Base-by-base conservation (phyloP, 2,797 vertebrate genomes). In the Sebastes itinus region DNA sequence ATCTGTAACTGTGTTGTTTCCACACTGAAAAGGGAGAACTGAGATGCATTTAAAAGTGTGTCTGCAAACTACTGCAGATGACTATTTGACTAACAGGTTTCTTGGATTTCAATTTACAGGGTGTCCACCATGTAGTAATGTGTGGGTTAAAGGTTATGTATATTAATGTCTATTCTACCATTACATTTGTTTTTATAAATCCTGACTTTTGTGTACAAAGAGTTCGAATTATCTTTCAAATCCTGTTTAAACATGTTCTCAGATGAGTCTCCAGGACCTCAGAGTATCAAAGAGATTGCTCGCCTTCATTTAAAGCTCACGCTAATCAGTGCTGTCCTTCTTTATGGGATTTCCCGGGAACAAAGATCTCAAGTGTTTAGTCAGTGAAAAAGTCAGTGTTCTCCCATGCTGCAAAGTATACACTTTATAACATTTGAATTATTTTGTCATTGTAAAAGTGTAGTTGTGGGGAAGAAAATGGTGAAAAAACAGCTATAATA, bases 301-400 rank as follows among this genome's bases (percentile, higher is more conserved):
- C 2, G 4, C 28, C 27, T 76, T 80, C 12, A 64, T 72, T 78
- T 70, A 22, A 54, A 76, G 32, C 38, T 80, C 32, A 75, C 2
- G 6, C 18, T 80, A 58, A 84, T 82, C 60, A 66, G 18, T 58
- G 63, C 2, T 49, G 33, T 80, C 11, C 54, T 33, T 73, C 25
- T 74, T 81, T 65, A 52, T 38, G 46, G 59, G 75, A 70, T 80
- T 77, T 71, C 14, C n/a, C 10, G 42, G 11, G 58, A 80, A 84
- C 72, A 86, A 84, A 49, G 46, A 20, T 20, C 46, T 49, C 46
- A 77, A 74, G 28, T 79, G 81, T 89, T 77, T 20, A 35, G 32
- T 23, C 30, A 42, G 22, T 27, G 33, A 27, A 46, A 69, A n/a
- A 22, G 0, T 16, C 28, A 49, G 25, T n/a, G 32, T 16, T 67